Base-by-base conservation (phyloP, 2,113 vertebrate species). In the Acanthisitta chloris region DNA sequence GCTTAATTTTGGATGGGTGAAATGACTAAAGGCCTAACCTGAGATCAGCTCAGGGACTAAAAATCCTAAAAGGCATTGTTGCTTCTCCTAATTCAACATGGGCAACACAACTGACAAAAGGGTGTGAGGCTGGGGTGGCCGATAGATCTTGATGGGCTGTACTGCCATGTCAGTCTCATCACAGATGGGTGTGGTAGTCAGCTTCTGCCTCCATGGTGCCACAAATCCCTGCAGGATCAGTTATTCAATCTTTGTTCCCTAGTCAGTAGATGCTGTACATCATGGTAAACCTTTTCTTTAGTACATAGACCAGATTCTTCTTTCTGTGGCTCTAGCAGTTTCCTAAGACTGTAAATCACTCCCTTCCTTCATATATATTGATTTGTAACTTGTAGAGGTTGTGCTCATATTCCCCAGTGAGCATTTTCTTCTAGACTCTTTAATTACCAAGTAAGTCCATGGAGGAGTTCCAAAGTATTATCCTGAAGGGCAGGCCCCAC, bases 371-470 rank as follows among this genome's bases (percentile, higher is more conserved):
- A 51, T 4, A 46, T 29, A 43, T 19, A 92, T 31, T 74, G 49
- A 88, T 86, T 45, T 77, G 17, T 31, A 80, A 69, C 67, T 62
- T 65, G 21, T 29, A 66, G 5, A 73, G 34, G 77, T 45, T 46
- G 18, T 46, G 23, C 14, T 82, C 14, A 73, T 0, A 3, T 23
- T 92, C 58, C 78, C 33, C 46, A 86, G 66, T 6, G 42, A 85
- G 26, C 45, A 77, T 62, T 92, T 88, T 58, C 46, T 83, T 83
- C 42, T 45, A 34, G 19, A 81, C 67, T 67, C 71, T 74, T 89
- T 88, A 81, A 82, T 92, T 81, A 90, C 16, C 55, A 66, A 52
- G 12, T 1, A 5, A 80, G n/a, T 52, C 34, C 24, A 57, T 17
- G 42, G n/a, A 57, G 24, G 54, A 46, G 20, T 80, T 94, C 46